A percentile compares a stretch with the other conserved stretches of the same genome.
Conservation (phyloP, 2,888 invertebrate species). For the Limnephilus rhombicus region DNA sequence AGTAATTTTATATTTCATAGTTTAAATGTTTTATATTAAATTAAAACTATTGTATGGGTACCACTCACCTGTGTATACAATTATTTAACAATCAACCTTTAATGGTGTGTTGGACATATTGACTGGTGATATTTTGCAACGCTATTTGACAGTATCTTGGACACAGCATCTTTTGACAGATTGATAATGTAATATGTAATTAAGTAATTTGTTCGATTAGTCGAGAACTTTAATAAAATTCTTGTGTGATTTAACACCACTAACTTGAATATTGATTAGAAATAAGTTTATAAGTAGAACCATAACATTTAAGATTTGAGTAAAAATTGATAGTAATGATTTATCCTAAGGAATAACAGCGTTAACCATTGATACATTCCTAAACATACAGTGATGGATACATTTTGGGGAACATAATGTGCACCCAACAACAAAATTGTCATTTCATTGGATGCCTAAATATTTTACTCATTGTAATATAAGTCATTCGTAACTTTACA, state of each 20-base stretch:
- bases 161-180: not conserved
- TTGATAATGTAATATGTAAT: slow-evolving; percentile 12
- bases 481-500: slow-evolving; percentile 39
- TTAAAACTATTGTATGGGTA: not conserved
- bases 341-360: slow-evolving; percentile 45
- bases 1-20: not conserved
- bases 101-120: not conserved
- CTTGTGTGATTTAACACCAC: slow-evolving; percentile 17
- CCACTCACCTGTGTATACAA: not conserved
- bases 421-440: not conserved
- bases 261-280: slow-evolving; percentile 17
- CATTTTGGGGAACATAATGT: slow-evolving; percentile 24
- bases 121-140: not conserved
- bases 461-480: slow-evolving; percentile 52
- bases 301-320: slow-evolving; percentile 43
- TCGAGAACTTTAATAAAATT: not conserved
- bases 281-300: slow-evolving; percentile 37
- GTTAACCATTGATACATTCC: slow-evolving; percentile 60
- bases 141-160: not conserved
- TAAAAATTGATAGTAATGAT: slow-evolving; percentile 34
- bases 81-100: not conserved
- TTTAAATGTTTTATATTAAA: not conserved
- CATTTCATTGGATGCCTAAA: slow-evolving; percentile 31
- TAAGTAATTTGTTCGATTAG: not conserved
- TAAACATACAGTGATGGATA: slow-evolving; percentile 41